Evolutionary conservation across 2,797 vertebrate species (phyloP), one percentile per base, ranked within the genome.

Genomic region (Thaleichthys pacificus): DNA sequence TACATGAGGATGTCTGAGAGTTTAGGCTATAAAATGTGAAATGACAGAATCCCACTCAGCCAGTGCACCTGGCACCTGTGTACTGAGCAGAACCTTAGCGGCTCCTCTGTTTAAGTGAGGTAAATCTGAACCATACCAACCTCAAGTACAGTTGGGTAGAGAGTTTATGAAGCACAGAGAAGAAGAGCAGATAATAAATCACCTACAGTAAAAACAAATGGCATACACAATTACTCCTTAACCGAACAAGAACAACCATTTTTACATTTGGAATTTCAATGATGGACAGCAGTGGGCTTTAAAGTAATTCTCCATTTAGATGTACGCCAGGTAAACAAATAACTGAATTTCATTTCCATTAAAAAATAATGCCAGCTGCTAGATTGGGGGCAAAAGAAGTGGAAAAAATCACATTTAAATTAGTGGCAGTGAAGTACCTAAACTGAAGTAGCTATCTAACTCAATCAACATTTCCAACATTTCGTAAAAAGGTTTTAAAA

Each of bases 41-140:
- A 70, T 35, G 32, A 15, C 42, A 64, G 62, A 77, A 79, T 65
- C 74, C 56, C 77, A 82, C 72, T 5, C 60, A 71, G 77, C 73
- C 47, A 76, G 71, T 76, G 61, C 68, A 84, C 76, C 73, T 74
- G 71, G 63, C 71, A 81, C 22, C n/a, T 61, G n/a, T 76, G 71
- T 73, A 63, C 69, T 71, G 67, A 61, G 66, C 75, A 82, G 71
- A 24, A 78, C 66, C 68, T 65, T 74, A 69, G 58, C 68, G 67
- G 62, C 66, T 72, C 54, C 61, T 75, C 74, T 70, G 72, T 74
- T 68, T 77, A 84, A 71, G 51, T 77, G 69, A 65, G 65, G 63
- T 76, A 79, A 85, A 81, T 79, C 70, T 70, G 76, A 61, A 73
- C 66, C n/a, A 47, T 12, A 8, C 42, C 42, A 47, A 78, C 80